Conservation (phyloP, 2,888 invertebrate species). For the Lordiphosa fenestrarum region DNA sequence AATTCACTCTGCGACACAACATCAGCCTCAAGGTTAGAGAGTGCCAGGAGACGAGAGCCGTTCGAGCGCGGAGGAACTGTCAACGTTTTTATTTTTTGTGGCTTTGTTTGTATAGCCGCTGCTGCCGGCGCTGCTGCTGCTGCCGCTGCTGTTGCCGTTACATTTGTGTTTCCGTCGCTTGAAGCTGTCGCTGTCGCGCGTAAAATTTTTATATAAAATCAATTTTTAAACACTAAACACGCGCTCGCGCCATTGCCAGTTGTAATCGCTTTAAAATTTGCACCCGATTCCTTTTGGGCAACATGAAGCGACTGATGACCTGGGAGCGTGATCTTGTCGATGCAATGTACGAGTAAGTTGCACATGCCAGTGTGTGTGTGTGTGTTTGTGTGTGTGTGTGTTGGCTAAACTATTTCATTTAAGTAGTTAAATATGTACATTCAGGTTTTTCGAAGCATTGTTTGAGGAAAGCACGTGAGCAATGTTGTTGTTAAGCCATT, state of each 20-base stretch:
- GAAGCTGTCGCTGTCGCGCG: no score
- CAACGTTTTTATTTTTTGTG: constrained; percentile 21
- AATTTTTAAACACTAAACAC: background rate
- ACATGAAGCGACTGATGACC: constrained; percentile 77
- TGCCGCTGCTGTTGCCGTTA: constrained; percentile 37
- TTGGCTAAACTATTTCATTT: constrained; percentile 48
- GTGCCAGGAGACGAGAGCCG: constrained; percentile 43
- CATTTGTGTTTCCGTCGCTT: constrained; percentile 28
- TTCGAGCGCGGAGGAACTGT: constrained; percentile 47
- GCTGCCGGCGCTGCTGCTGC: constrained; percentile 24
- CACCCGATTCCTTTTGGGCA: constrained; percentile 49
- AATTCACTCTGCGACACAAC: constrained; percentile 31
- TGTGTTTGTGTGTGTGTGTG: constrained; percentile 22
- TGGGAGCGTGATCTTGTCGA: constrained; percentile 78
- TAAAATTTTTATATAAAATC: no score
- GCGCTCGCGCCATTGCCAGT: constrained; percentile 7
- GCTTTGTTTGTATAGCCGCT: constrained; percentile 39
- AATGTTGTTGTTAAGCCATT: constrained; percentile 28
- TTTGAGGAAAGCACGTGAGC: constrained; percentile 33
- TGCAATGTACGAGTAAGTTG: constrained; percentile 78
- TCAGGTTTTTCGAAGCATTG: constrained; percentile 57
- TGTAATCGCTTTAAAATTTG: constrained; percentile 30
- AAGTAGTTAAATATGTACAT: constrained; percentile 20
- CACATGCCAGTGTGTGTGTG: constrained; percentile 18
- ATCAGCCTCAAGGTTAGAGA: constrained; percentile 46